Evolutionary conservation across 2,113 vertebrate genomes (phyloP), one percentile per base, ranked within the genome.

Genomic region (Pampusana beccarii): DNA sequence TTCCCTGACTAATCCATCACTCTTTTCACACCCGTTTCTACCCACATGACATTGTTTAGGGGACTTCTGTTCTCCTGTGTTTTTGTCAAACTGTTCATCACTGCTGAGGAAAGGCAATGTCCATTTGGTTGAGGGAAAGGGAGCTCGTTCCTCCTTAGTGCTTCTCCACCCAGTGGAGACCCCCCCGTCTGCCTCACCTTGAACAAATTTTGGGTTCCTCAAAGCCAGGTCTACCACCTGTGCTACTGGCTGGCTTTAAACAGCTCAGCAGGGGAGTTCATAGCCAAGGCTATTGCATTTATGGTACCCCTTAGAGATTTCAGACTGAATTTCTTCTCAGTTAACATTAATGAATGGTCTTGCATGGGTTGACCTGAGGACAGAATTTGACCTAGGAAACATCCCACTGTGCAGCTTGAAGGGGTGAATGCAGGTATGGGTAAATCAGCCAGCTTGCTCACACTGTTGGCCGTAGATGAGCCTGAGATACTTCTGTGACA

Each of bases 31-130:
- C 50, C 24, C 40, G 19, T 40, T 88, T 69, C 73, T 77, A 88
- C 4, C 17, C 38, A 62, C 10, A 33, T 0, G 0, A 51, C 5
- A 5, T 36, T 6, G 2, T 29, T 80, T 86, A 16, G 23, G 26
- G 3, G 20, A 38, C 33, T 72, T 66, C 12, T 66, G 9, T 36
- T 91, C 38, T 44, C 50, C 23, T 21, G 18, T 33, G 36, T 8
- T 82, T 65, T 89, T 62, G 25, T 26, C 25, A 54, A 90, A 53
- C 9, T 0, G 1, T 80, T 67, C 16, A 25, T 28, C 2, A 0
- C 48, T 78, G 46, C 16, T 57, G 66, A 77, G 33, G 56, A 67
- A 80, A 57, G 44, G 29, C 38, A 48, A 24, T 23, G 24, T 28
- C 70, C 23, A 26, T 6, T 3, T 17, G 15, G 46, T 24, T 50